Base-by-base conservation (phyloP, 2,888 invertebrate species). In the Ferdinandea cuprea region DNA sequence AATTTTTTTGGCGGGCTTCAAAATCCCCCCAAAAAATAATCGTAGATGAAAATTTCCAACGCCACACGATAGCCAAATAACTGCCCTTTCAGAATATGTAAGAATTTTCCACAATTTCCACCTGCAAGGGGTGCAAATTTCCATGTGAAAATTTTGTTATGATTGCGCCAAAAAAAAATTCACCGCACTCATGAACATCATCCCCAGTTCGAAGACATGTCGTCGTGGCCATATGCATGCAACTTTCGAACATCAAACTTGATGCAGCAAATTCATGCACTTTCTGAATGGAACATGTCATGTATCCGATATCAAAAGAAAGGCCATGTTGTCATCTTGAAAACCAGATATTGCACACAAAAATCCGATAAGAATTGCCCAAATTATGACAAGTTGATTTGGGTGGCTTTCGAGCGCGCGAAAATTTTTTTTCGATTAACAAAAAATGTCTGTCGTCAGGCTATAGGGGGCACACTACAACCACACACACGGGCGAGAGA, bases 371-470 rank as follows among this genome's bases (percentile, higher is more conserved):
- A 71, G 72, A 85, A 74, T 65, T 86, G 69, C 5, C 8, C 3
- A 77, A 87, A 86, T 86, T 87, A 87, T 86, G 50, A 77, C 61
- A 69, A 86, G 85, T 73, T 86, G 84, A 85, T 87, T 87, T 87
- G 86, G 85, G 13, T 17, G 71, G 85, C 87, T 89, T 87, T 89
- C 89, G 90, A 90, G 89, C 89, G 89, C 89, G 89, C 89, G 89
- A 42, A 81, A 83, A 54, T 7, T 68, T 54, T 72, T 68, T 56
- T 63, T 42, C 30, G 37, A 56, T 58, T 61, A 56, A 44, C 65
- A 50, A 56, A 30, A n/a, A 50, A 59, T 50, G 66, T 78, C 81
- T 81, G 81, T 81, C 71, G 81, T 77, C 81, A 71, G 79, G 79
- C 79, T 74, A 44, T 44, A 74, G 66, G 77, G 81, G 61, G 77